These are phyloP conservation scores for Drosophila affinis DNA, from an alignment of 2,888 invertebrate genomes.

Conservation along the genomic window DNA sequence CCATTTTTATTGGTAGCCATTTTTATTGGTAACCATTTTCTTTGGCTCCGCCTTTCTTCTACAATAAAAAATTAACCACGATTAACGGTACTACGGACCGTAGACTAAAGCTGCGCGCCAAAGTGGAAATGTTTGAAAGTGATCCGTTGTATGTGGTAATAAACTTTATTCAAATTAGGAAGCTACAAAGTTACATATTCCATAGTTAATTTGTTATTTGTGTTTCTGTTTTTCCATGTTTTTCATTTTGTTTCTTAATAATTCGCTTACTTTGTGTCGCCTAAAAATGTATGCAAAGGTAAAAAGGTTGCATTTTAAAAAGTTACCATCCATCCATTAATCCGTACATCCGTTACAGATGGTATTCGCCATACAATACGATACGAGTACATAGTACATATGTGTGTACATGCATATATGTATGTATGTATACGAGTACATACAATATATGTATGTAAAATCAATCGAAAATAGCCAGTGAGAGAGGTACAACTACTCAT, in stretches of 20 bases:
- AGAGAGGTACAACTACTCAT: neutral
- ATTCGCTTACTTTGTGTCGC: slow-evolving; percentile 59
- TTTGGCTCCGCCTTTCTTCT: too few relatives aligned
- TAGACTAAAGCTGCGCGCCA: too few relatives aligned
- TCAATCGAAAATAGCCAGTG: neutral
- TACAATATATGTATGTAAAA: neutral
- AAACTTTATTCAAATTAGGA: slow-evolving; percentile 75
- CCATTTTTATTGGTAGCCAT: too few relatives aligned
- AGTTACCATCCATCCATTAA: slow-evolving; percentile 17
- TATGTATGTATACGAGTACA: neutral
- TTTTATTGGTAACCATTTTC: too few relatives aligned
- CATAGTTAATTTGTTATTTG: slow-evolving; percentile 42
- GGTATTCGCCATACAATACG: slow-evolving; percentile 16
- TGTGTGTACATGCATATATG: neutral
- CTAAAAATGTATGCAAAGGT: slow-evolving; percentile 69
- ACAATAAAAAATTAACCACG: too few relatives aligned
- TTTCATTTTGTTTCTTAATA: slow-evolving; percentile 15
- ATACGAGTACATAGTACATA: neutral
- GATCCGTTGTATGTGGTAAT: slow-evolving; percentile 24
- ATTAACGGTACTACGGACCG: too few relatives aligned
- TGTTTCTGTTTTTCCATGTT: slow-evolving; percentile 1
- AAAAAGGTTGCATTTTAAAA: slow-evolving; percentile 70
- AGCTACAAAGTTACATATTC: slow-evolving; percentile 70
- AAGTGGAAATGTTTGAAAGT: too few relatives aligned
- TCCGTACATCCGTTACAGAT: slow-evolving; percentile 13